A percentile compares a stretch with the other conserved stretches of the same genome.
phyloP scores from a whole-genome alignment of 2,113 vertebrate genomes.

The Tenebrosternarchus preto region DNA sequence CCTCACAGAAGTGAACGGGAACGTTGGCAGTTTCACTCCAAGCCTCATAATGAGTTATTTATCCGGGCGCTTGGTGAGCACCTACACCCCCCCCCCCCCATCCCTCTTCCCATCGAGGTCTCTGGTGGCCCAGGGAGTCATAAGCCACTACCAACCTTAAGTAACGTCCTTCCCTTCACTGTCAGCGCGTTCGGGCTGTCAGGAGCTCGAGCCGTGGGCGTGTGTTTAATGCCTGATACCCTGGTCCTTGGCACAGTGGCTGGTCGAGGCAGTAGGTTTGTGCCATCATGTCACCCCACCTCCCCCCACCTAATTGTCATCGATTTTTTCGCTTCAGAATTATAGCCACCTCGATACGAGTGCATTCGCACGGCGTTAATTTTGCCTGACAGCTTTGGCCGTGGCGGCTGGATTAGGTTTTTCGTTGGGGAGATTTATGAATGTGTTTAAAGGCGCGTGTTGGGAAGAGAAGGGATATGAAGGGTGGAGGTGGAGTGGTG shows the following conservation, averaged over 20 bases:
- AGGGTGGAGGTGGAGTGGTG: neutral
- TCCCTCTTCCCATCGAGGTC: neutral
- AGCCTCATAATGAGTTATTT: conserved; percentile 29
- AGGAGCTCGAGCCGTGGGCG: too few species aligned
- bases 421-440: conserved; percentile 12
- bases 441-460: neutral
- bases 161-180: neutral
- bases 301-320: conserved; percentile 26
- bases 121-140: conserved; percentile 1
- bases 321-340: neutral
- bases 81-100: neutral
- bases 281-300: too few species aligned
- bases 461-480: neutral
- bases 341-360: conserved; percentile 18
- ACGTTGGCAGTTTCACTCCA: conserved; percentile 39
- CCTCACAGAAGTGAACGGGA: conserved; percentile 41
- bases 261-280: too few species aligned
- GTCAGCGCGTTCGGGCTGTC: neutral
- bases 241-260: neutral
- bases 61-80: neutral
- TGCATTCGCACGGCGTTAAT: conserved; percentile 11
- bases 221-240: neutral
- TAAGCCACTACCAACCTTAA: conserved; percentile 19
- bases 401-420: conserved; percentile 7
- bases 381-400: conserved; percentile 14